phyloP scores from a whole-genome alignment of 2,888 invertebrate genomes.

The Drosophila quinaria region DNA sequence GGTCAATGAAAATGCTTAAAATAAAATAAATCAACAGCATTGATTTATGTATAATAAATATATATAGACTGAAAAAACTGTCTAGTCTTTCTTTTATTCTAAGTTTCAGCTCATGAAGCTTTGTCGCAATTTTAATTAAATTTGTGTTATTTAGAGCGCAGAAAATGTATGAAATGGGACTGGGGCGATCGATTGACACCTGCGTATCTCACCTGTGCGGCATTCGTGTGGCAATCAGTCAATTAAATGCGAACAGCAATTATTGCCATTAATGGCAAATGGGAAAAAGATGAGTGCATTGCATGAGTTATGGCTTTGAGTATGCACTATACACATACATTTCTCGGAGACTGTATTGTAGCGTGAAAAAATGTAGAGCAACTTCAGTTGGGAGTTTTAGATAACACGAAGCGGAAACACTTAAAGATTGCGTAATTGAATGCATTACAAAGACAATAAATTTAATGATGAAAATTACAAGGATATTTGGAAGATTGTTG shows the following conservation, averaged over 20 bases:
- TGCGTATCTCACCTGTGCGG: slow-evolving; percentile 46
- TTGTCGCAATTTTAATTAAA: slow-evolving; percentile 71
- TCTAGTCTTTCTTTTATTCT: neutral
- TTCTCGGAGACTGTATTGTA: neutral
- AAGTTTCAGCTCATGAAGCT: neutral
- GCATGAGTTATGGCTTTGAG: slow-evolving; percentile 42
- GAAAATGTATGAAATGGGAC: slow-evolving; percentile 41
- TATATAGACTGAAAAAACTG: slow-evolving; percentile 6
- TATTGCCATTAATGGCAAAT: slow-evolving; percentile 67
- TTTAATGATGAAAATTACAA: neutral
- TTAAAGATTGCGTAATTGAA: slow-evolving; percentile 21
- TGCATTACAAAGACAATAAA: neutral
- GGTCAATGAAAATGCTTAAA: slow-evolving; percentile 45
- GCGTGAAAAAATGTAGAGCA: slow-evolving; percentile 15
- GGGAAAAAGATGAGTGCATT: slow-evolving; percentile 53
- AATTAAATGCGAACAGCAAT: slow-evolving; percentile 70
- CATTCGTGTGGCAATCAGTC: slow-evolving; percentile 65
- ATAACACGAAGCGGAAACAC: slow-evolving; percentile 25
- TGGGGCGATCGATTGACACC: slow-evolving; percentile 53
- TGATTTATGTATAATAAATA: neutral
- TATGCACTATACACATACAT: slow-evolving; percentile 1
- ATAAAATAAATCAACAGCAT: slow-evolving; percentile 35
- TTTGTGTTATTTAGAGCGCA: slow-evolving; percentile 78
- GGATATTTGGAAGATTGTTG: no score
- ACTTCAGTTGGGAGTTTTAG: slow-evolving; percentile 3